Percentiles rank a stretch among this genome's conserved stretches.
Evolutionary conservation across 1,140 invertebrate species (phyloP).

Genomic region (Cephus cinctus): DNA sequence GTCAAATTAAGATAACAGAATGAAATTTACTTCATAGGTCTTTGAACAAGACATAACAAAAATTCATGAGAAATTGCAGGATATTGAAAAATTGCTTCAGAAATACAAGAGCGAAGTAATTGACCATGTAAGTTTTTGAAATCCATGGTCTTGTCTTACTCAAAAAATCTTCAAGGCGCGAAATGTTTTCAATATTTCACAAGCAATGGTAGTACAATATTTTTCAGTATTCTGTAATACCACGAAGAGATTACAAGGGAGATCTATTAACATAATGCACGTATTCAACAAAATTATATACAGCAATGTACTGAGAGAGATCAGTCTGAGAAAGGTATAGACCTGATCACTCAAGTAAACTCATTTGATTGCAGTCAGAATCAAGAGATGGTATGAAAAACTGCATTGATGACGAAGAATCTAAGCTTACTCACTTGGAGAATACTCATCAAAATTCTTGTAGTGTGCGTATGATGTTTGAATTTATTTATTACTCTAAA

Average conservation of each 20-base stretch:
- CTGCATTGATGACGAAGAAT: neutral
- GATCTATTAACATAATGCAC: too few species aligned
- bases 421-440: too few species aligned
- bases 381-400: neutral
- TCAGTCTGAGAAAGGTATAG: too few species aligned
- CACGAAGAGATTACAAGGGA: too few species aligned
- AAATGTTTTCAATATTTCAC: constrained; percentile 8
- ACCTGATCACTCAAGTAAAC: too few species aligned
- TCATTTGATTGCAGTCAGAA: constrained; percentile 13
- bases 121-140: constrained; percentile 24
- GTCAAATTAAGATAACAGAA: too few species aligned
- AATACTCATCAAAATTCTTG: too few species aligned
- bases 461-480: too few species aligned
- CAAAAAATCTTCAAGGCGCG: neutral
- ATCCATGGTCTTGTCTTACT: neutral
- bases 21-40: constrained; percentile 1
- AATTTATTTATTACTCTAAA: too few species aligned
- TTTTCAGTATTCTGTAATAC: constrained; percentile 25
- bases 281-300: too few species aligned
- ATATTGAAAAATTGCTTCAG: constrained; percentile 22
- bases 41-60: constrained; percentile 17
- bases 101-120: constrained; percentile 26
- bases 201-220: constrained; percentile 12
- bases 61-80: constrained; percentile 23
- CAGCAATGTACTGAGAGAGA: too few species aligned